Percentiles rank a stretch among this genome's conserved stretches.
phyloP scores from a whole-genome alignment of 2,888 invertebrate species.

The Charanyca ferruginea region DNA sequence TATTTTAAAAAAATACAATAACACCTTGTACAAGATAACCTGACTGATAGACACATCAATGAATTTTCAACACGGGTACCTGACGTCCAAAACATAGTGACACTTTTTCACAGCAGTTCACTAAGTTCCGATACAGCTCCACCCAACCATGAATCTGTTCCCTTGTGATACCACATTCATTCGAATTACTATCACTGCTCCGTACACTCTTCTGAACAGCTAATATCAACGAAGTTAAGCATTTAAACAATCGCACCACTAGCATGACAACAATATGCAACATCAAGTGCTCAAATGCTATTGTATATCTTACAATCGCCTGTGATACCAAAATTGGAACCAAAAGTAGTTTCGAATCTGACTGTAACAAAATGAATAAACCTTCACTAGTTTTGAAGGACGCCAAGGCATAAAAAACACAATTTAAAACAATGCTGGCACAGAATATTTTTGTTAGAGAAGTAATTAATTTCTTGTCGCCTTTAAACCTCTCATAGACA shows the following conservation, averaged over 20 bases:
- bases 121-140: slow-evolving; percentile 19
- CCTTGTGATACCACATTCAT: slow-evolving; percentile 1
- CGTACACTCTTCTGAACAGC: not conserved
- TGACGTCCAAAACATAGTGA: slow-evolving; percentile 18
- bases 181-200: not conserved
- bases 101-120: slow-evolving; percentile 13
- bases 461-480: not conserved
- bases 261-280: slow-evolving; percentile 3
- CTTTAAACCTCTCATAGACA: not conserved
- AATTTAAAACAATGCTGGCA: not conserved
- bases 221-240: slow-evolving; percentile 6
- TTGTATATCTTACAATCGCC: not conserved
- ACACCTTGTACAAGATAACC: too few relatives aligned
- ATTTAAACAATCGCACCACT: not conserved
- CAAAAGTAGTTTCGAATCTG: not conserved
- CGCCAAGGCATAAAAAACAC: not conserved
- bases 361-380: not conserved
- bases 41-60: too few relatives aligned
- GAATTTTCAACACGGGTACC: not conserved
- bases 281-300: not conserved
- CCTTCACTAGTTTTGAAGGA: not conserved
- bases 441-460: not conserved
- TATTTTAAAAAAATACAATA: too few relatives aligned
- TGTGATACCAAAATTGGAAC: not conserved
- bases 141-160: slow-evolving; percentile 22